Percentiles rank a stretch among this genome's conserved stretches.
Conservation (phyloP, 2,888 invertebrate species). For the Parnassius orleans region DNA sequence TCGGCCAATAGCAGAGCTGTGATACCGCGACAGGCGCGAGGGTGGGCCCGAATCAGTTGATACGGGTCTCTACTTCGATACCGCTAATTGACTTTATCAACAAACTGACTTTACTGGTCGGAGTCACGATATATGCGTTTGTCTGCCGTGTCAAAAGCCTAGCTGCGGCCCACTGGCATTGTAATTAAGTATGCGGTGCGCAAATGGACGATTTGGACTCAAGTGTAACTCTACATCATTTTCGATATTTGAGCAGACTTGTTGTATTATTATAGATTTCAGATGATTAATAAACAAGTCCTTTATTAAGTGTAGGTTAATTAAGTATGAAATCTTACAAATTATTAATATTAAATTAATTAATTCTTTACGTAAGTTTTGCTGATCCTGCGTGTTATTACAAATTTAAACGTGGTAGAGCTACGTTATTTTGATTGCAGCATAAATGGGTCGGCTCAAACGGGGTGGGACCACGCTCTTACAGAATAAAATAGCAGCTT, state of each 20-base stretch:
- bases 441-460: too few species aligned
- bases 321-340: too few species aligned
- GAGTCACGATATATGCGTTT: conserved; percentile 79
- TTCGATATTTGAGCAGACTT: conserved; percentile 27
- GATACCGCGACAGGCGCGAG: conserved; percentile 58
- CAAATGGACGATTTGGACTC: conserved; percentile 68
- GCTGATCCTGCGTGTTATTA: too few species aligned
- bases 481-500: too few species aligned
- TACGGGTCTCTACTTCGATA: conserved; percentile 77
- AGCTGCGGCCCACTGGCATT: conserved; percentile 69
- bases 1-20: conserved; percentile 62
- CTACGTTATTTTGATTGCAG: too few species aligned
- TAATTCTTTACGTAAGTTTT: too few species aligned
- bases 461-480: too few species aligned
- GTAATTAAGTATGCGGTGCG: conserved; percentile 70
- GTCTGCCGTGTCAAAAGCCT: conserved; percentile 77
- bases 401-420: too few species aligned
- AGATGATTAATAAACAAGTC: neutral
- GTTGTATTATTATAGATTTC: conserved; percentile 21
- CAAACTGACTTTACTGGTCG: conserved; percentile 79
- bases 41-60: conserved; percentile 74
- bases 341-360: too few species aligned
- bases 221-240: conserved; percentile 28
- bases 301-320: too few species aligned
- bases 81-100: conserved; percentile 81